Evolutionary conservation across 2,888 invertebrate genomes (phyloP).

Genomic region (Cheiracanthium punctorium): DNA sequence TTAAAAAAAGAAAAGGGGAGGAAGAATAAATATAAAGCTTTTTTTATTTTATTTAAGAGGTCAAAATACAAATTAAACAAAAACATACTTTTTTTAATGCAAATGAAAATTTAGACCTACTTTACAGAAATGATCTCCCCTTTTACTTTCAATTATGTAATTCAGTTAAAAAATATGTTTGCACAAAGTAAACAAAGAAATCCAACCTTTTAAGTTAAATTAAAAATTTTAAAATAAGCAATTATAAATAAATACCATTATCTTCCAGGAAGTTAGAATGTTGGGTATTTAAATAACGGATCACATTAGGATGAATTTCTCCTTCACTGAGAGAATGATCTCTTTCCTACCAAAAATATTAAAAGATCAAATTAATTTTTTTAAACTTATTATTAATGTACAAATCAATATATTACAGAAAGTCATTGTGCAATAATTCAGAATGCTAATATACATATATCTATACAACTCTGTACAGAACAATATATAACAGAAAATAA

Average conservation of each 20-base stretch:
- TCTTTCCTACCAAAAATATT: background rate
- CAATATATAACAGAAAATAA: too few species aligned
- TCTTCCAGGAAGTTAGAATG: background rate
- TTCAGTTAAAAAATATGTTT: too few species aligned
- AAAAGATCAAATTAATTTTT: background rate
- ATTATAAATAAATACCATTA: too few species aligned
- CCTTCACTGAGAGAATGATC: slow-evolving; percentile 55
- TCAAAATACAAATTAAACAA: background rate
- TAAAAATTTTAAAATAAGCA: too few species aligned
- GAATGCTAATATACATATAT: background rate
- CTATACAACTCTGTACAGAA: background rate
- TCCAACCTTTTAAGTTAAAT: too few species aligned
- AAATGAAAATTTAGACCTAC: too few species aligned
- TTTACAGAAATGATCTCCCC: too few species aligned
- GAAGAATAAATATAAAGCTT: background rate
- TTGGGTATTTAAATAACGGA: background rate
- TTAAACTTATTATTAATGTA: background rate
- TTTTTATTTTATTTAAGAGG: background rate
- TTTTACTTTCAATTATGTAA: too few species aligned
- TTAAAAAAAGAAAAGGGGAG: background rate
- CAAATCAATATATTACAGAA: too few species aligned
- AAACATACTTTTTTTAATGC: too few species aligned
- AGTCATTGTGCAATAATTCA: background rate
- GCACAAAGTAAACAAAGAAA: too few species aligned
- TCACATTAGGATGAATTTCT: slow-evolving; percentile 30